Evolutionary conservation across 2,113 vertebrate genomes (phyloP).

Genomic region (Megaleporinus macrocephalus): DNA sequence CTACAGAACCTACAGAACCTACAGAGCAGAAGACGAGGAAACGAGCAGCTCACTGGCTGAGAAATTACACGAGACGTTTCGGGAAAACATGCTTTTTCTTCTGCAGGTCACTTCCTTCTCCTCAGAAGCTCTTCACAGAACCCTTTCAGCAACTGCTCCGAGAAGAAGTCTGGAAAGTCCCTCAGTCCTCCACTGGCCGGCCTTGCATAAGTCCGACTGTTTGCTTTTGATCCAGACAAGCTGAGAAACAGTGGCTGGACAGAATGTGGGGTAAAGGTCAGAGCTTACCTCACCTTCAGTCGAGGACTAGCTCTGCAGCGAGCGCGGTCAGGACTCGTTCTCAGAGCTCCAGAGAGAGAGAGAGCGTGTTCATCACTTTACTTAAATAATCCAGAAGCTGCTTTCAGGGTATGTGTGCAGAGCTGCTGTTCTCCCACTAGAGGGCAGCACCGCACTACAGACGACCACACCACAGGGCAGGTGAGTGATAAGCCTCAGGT

Average conservation of each 20-base stretch:
- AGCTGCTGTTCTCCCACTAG: conserved; percentile 42
- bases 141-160: background rate
- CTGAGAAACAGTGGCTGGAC: background rate
- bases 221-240: conserved; percentile 20
- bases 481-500: background rate
- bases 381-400: background rate
- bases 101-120: background rate
- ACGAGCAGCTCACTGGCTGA: too few species aligned
- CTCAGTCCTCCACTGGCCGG: background rate
- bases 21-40: too few species aligned
- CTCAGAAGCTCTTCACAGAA: background rate
- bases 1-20: too few species aligned
- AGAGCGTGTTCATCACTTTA: background rate
- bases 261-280: conserved; percentile 29
- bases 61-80: too few species aligned
- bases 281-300: conserved; percentile 18
- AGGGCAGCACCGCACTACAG: conserved; percentile 45
- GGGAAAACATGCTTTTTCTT: too few species aligned
- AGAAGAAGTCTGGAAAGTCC: background rate
- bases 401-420: background rate
- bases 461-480: background rate
- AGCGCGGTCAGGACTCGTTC: background rate
- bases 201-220: background rate
- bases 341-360: background rate
- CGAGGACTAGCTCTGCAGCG: background rate